Base-by-base conservation (phyloP, 2,113 vertebrate genomes). In the Sclerurus mexicanus region DNA sequence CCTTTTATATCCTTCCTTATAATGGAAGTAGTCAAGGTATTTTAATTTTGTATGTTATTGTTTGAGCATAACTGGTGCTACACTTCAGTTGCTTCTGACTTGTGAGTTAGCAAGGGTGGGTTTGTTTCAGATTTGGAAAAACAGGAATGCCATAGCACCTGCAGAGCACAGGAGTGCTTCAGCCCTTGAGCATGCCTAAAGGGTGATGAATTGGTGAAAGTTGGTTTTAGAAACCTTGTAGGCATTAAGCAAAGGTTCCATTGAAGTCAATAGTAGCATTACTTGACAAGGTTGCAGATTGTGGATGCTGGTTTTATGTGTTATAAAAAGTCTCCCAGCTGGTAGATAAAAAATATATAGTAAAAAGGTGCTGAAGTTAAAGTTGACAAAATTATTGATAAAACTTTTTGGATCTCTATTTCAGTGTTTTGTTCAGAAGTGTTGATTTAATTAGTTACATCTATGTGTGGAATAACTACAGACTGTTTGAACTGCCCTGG, bases 391-490 rank as follows among this genome's bases (percentile, higher is more conserved):
- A 63, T 66, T 56, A 64, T 47, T 81, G 55, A 89, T 66, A 85
- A 87, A 66, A 27, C 2, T 13, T 59, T 93, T 74, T 91, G 3
- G 1, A 30, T 95, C 12, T 91, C 40, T 84, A 3, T 97, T 93
- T 75, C 97, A 99, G 99, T 58, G 85, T 99, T 96, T 95, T 99
- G 72, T 97, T 96, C 90, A 98, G 98, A 95, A 98, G 99, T 96
- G 60, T 99, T 35, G 99, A 99, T 58, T 47, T 99, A 95, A 98
- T 98, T 13, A 96, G 96, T 27, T 99, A 99, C 87, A 93, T 99
- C 78, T 99, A 98, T 19, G 50, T 99, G 73, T 99, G 99, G 99
- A 97, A 99, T 81, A 98, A 98, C 87, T 99, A 97, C 91, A 98
- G 95, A 50, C 64, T 99, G 40, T 30, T 98, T 66, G 98, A 98